Percentiles rank a stretch among this genome's conserved stretches.
Evolutionary conservation across 2,797 vertebrate genomes (phyloP).

Genomic region (Spinibarbus caldwelli): DNA sequence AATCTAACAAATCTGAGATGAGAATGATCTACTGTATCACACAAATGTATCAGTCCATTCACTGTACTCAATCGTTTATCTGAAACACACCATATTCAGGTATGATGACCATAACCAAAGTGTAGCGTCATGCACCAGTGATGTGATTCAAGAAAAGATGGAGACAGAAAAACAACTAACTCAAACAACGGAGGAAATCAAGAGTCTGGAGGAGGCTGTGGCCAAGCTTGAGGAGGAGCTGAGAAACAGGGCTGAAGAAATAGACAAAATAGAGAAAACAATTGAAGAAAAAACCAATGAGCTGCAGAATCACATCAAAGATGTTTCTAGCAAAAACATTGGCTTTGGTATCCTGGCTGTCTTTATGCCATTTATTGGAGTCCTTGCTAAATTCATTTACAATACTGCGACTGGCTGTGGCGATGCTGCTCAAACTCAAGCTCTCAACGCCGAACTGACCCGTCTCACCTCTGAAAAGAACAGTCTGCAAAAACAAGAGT

Average conservation of each 20-base stretch:
- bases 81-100: not conserved
- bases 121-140: constrained; percentile 23
- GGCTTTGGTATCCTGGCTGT: not conserved
- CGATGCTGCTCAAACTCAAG: not conserved
- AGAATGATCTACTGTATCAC: too few relatives aligned
- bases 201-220: not conserved
- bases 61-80: too few relatives aligned
- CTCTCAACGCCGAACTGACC: not conserved
- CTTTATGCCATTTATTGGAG: not conserved
- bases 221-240: not conserved
- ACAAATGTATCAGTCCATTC: too few relatives aligned
- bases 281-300: not conserved
- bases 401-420: not conserved
- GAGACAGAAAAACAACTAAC: not conserved
- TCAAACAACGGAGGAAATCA: not conserved
- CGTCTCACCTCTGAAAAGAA: not conserved
- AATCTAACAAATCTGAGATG: too few relatives aligned
- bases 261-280: not conserved
- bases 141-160: not conserved
- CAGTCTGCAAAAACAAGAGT: not conserved
- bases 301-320: not conserved
- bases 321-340: too few relatives aligned
- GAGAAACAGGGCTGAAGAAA: not conserved
- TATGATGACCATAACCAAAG: not conserved
- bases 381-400: not conserved